Evolutionary conservation across 2,888 invertebrate species (phyloP), one percentile per base, ranked within the genome.

Genomic region (Eupithecia centaureata): DNA sequence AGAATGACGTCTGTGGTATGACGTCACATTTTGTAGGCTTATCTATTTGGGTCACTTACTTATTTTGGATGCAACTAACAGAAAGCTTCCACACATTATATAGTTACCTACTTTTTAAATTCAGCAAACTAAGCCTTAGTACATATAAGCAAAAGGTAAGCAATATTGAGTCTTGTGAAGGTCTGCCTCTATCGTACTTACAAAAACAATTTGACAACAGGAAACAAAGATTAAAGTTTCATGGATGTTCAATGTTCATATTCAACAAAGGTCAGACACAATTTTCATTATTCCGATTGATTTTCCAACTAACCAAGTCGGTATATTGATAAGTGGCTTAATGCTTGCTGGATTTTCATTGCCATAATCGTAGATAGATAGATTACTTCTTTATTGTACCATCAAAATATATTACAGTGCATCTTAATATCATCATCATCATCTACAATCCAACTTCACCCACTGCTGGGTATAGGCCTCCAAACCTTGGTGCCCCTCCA

Each of bases 1-100:
- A 68, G 61, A 71, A 72, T 66, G 70, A 71, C 73, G 57, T 63
- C 54, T 15, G 52, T 54, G 65, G 58, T 71, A 79, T 88, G 88
- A 89, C 89, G 89, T 89, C 89, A 89, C 79, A 71, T 73, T 78
- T n/a, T 75, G 80, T 82, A 83, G 82, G 77, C 77, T 42, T 42
- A 42, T 42, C 42, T 84, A 82, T 87, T 79, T 79, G 80, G 89
- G 89, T 90, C 88, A 90, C 88, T 89, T 87, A 89, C 85, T 86
- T 89, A 80, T 65, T 79, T 74, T 75, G 76, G 79, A 84, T 88
- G 87, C 86, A 87, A 78, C 84, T 18, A 59, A 22, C n/a, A n/a
- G 15, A 27, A 42, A 30, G 30, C 38, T 28, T n/a, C n/a, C n/a
- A n/a, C n/a, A n/a, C n/a, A n/a, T n/a, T 60, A 60, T 32, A 54